A percentile compares a stretch with the other conserved stretches of the same genome.
Conservation (phyloP, 1,140 invertebrate species). For the Sitobion miscanthi region DNA sequence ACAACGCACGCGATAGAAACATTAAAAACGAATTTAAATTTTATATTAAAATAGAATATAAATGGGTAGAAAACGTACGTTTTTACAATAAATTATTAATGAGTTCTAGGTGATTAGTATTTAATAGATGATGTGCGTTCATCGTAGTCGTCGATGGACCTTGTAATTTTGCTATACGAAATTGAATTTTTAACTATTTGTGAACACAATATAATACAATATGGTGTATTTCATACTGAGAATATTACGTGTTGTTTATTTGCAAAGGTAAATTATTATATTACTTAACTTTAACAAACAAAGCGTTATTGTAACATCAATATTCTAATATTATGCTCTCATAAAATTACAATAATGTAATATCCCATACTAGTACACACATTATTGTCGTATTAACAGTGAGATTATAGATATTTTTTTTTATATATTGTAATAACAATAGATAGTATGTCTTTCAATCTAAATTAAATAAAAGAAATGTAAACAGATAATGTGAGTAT, state of each 20-base stretch:
- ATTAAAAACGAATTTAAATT: constrained; percentile 21
- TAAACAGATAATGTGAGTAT: neutral
- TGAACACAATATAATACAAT: neutral
- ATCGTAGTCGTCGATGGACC: neutral
- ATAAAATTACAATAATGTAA: neutral
- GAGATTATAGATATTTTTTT: neutral
- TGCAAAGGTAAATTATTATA: neutral
- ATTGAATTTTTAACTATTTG: neutral
- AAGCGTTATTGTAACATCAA: neutral
- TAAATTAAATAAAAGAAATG: neutral
- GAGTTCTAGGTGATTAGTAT: neutral
- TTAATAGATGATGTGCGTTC: neutral
- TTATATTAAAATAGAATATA: neutral
- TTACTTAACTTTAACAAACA: neutral
- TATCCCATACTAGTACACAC: neutral
- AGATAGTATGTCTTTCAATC: neutral
- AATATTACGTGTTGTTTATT: neutral
- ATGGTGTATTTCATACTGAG: neutral
- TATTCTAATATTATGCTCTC: neutral
- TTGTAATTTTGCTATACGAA: neutral
- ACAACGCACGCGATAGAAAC: constrained; percentile 8
- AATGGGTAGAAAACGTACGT: neutral
- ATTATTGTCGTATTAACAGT: neutral
- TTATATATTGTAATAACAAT: neutral
- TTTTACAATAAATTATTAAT: constrained; percentile 7